Conservation (phyloP, 2,888 invertebrate genomes). For the Cheilosia grossa region DNA sequence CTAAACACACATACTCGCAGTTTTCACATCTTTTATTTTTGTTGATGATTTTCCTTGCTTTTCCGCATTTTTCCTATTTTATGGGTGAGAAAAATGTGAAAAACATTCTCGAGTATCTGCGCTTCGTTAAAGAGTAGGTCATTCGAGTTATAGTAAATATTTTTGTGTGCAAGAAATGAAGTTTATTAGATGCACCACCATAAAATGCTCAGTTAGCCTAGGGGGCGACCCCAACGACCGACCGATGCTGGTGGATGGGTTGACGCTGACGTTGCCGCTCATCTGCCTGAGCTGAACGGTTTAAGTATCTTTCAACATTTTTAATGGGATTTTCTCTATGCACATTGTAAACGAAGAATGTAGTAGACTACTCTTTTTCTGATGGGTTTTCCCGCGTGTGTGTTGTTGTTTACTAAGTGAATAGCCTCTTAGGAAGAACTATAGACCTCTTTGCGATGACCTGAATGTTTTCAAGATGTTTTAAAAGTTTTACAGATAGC, state of each 20-base stretch:
- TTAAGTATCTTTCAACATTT: conserved; percentile 56
- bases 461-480: conserved; percentile 33
- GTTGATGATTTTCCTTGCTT: conserved; percentile 13
- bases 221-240: conserved; percentile 15
- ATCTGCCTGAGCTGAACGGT: conserved; percentile 13
- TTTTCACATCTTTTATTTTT: conserved; percentile 7
- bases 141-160: conserved; percentile 22
- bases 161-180: conserved; percentile 43
- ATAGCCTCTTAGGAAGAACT: conserved; percentile 38
- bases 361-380: neutral
- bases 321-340: conserved; percentile 51
- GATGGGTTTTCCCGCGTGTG: conserved; percentile 15
- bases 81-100: conserved; percentile 7
- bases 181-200: conserved; percentile 50
- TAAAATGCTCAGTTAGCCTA: conserved; percentile 17
- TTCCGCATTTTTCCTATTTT: conserved; percentile 40
- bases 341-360: neutral
- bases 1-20: neutral
- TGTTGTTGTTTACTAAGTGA: conserved; percentile 44
- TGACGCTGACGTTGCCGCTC: conserved; percentile 26
- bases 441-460: conserved; percentile 35
- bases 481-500: conserved; percentile 27
- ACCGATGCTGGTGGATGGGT: conserved; percentile 3
- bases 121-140: conserved; percentile 56
- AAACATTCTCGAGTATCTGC: conserved; percentile 12